Evolutionary conservation across 2,888 invertebrate genomes (phyloP), one percentile per base, ranked within the genome.

Genomic region (Noctua janthina): DNA sequence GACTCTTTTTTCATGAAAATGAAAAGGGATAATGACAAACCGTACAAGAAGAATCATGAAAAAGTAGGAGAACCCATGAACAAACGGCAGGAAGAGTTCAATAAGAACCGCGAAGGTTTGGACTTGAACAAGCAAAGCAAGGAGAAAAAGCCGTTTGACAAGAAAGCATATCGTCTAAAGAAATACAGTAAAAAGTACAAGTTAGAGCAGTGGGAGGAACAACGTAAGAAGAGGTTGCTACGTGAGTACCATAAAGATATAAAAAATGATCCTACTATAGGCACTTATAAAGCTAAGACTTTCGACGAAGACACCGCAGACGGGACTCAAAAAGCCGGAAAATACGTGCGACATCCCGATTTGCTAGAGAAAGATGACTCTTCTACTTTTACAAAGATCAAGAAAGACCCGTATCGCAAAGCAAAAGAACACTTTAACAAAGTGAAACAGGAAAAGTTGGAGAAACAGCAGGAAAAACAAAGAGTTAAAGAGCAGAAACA

Each of bases 181-280:
- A 98, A 98, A 90, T 98, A 98, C 91, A 98, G 98, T 89, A 98
- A 98, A 76, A 98, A 98, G 91, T 98, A 97, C 84, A 98, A 98
- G 94, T 94, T 98, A 39, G 96, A 98, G 62, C 97, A 98, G 92
- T 98, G 98, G 98, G 97, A 98, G 88, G 97, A 98, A 74, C 97
- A 97, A 84, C 95, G 98, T 39, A 98, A 97, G 90, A 97, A 97
- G 86, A 95, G 95, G 71, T 92, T 98, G 64, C 89, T 98, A 13
- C 95, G 96, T 54, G 95, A 97, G 81, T 98, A 97, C 90, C 96
- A 97, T 73, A 98, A 97, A 90, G 97, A 97, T 69, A 89, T 97
- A 0, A 96, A 97, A 87, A 96, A 96, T 87, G 97, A 97, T 72
- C 92, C 96, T 1, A 83, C 91, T 2, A 74, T 91, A 23, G 96